Percentiles rank a stretch among this genome's conserved stretches.
phyloP scores from a whole-genome alignment of 2,888 invertebrate species.

The Drosophila subquinaria region DNA sequence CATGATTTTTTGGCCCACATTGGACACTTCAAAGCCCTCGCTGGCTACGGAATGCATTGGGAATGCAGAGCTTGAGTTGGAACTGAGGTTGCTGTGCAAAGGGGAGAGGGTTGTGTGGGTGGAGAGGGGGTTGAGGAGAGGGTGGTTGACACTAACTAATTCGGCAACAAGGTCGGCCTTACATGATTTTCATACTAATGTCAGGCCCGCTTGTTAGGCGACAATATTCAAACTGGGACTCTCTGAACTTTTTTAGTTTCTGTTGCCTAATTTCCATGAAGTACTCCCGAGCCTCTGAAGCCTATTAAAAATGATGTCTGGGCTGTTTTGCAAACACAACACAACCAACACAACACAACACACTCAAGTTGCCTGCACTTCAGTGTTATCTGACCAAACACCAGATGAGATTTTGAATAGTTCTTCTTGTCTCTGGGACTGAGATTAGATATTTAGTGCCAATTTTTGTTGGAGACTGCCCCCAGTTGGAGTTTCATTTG shows the following conservation, averaged over 20 bases:
- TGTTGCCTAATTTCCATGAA: conserved; percentile 22
- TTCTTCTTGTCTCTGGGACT: conserved; percentile 11
- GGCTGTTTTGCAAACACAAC: conserved; percentile 9
- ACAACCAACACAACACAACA: background rate
- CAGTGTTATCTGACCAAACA: conserved; percentile 44
- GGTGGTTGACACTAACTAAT: conserved; percentile 39
- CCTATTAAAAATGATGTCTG: conserved; percentile 48
- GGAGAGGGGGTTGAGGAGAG: too few species aligned
- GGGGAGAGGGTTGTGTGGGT: background rate
- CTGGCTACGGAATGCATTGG: conserved; percentile 26
- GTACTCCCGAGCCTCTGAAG: conserved; percentile 28
- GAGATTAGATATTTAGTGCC: conserved; percentile 36
- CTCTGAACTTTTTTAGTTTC: background rate
- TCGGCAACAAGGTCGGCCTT: conserved; percentile 51
- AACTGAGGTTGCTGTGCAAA: conserved; percentile 2
- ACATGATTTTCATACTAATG: conserved; percentile 62
- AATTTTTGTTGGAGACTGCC: conserved; percentile 8
- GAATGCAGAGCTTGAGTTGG: conserved; percentile 3
- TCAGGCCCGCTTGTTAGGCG: conserved; percentile 43
- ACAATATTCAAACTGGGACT: conserved; percentile 33
- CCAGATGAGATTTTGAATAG: conserved; percentile 45
- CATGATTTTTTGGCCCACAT: conserved; percentile 21
- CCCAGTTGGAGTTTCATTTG: background rate
- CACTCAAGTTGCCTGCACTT: conserved; percentile 25
- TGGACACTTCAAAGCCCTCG: conserved; percentile 44